Conservation (phyloP, 2,113 vertebrate species). For the Monarcha castaneiventris region DNA sequence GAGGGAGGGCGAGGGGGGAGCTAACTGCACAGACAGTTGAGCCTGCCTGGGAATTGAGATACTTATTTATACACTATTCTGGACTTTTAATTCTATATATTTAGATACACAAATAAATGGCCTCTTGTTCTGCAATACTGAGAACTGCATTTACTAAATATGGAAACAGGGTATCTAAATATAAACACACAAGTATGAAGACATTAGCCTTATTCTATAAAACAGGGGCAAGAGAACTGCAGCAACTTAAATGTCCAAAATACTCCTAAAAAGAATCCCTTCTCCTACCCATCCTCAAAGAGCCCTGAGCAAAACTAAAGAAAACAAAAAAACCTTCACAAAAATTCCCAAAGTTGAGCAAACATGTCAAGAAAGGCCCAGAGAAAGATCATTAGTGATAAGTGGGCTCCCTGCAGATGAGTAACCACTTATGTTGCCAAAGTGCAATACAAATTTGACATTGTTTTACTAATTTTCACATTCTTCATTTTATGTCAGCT, state of each 20-base stretch:
- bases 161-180: conserved; percentile 43
- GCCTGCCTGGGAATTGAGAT: not conserved
- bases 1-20: rapidly evolving
- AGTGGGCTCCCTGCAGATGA: not conserved
- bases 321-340: not conserved
- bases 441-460: not conserved
- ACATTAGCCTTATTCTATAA: not conserved
- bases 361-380: not conserved
- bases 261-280: not conserved
- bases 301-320: not conserved
- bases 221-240: not conserved
- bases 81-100: not conserved
- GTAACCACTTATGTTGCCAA: not conserved
- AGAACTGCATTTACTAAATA: conserved; percentile 37
- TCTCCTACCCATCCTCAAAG: not conserved
- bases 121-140: not conserved
- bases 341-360: not conserved
- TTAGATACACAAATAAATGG: conserved; percentile 2
- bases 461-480: conserved; percentile 13
- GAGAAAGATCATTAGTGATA: not conserved
- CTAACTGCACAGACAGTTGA: not conserved
- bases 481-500: not conserved
- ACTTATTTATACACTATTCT: not conserved
- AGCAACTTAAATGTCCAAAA: not conserved
- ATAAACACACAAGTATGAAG: conserved; percentile 15